These are phyloP conservation scores for Pelecanoides urinatrix DNA, from an alignment of 2,113 vertebrate species.

Conservation along the genomic window DNA sequence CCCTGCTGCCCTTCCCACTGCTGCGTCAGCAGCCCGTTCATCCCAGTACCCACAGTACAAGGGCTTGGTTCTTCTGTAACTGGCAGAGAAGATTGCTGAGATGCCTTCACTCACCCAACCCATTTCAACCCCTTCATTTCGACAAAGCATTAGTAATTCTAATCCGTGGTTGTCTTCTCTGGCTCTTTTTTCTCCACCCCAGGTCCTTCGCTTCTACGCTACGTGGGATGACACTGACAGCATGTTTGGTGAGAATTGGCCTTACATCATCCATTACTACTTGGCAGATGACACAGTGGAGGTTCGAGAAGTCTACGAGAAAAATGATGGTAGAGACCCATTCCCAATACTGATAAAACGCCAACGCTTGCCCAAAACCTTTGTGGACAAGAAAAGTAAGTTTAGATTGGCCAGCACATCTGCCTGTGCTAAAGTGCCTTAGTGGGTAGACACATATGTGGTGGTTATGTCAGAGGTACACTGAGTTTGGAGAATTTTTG, in stretches of 20 bases:
- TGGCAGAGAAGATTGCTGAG: neutral
- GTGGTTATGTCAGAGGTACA: neutral
- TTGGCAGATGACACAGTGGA: conserved; percentile 89
- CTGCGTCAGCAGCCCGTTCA: neutral
- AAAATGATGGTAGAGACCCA: conserved; percentile 84
- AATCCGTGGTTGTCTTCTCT: neutral
- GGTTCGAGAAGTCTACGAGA: conserved; percentile 83
- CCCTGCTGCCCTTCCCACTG: neutral
- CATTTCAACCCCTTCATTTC: neutral
- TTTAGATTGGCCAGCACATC: neutral
- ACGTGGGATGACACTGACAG: conserved; percentile 81
- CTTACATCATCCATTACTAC: conserved; percentile 86
- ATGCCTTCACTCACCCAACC: neutral
- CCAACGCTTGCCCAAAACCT: conserved; percentile 82
- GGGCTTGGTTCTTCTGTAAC: neutral
- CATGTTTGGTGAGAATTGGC: conserved; percentile 73
- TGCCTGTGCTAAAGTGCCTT: neutral
- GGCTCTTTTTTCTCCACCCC: neutral
- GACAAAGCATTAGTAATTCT: neutral
- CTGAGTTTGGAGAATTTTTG: neutral
- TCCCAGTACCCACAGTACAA: neutral
- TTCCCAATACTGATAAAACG: conserved; percentile 86
- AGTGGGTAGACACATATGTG: neutral
- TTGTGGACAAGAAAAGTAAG: conserved; percentile 66
- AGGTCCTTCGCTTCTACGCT: conserved; percentile 93